Conservation (phyloP, 1,140 invertebrate genomes). For the Philopotamus ludificatus region DNA sequence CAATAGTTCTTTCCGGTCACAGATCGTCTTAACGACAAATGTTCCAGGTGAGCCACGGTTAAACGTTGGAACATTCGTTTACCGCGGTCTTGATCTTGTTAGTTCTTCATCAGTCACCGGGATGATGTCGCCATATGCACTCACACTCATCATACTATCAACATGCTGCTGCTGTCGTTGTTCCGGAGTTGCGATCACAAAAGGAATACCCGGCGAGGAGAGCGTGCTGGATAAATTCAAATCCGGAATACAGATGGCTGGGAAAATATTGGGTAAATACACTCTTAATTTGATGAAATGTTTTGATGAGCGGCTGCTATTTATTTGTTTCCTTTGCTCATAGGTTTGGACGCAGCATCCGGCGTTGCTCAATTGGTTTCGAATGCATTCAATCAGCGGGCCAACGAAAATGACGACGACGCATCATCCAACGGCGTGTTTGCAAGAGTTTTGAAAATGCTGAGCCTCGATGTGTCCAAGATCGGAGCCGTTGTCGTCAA, state of each 20-base stretch:
- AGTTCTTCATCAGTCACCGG: constrained; percentile 1
- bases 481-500: constrained; percentile 77
- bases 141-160: no score
- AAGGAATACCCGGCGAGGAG: no score
- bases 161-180: no score
- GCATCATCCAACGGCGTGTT: constrained; percentile 50
- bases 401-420: constrained; percentile 25
- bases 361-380: constrained; percentile 55
- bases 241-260: constrained; percentile 63
- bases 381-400: constrained; percentile 49
- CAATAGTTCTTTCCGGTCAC: constrained; percentile 25
- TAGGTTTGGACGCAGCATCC: constrained; percentile 52
- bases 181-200: no score
- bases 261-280: constrained; percentile 58
- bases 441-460: constrained; percentile 66
- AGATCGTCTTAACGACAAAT: not conserved
- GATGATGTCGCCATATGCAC: not conserved
- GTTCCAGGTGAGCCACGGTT: not conserved
- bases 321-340: not conserved
- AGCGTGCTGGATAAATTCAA: constrained; percentile 62
- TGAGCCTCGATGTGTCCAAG: constrained; percentile 72
- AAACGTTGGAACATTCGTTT: not conserved
- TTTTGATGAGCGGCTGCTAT: not conserved
- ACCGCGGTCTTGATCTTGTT: not conserved
- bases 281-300: not conserved